Percentiles rank a stretch among this genome's conserved stretches.
These are phyloP conservation scores for Empidonax alnorum DNA, from an alignment of 2,113 vertebrate species.

Conservation along the genomic window DNA sequence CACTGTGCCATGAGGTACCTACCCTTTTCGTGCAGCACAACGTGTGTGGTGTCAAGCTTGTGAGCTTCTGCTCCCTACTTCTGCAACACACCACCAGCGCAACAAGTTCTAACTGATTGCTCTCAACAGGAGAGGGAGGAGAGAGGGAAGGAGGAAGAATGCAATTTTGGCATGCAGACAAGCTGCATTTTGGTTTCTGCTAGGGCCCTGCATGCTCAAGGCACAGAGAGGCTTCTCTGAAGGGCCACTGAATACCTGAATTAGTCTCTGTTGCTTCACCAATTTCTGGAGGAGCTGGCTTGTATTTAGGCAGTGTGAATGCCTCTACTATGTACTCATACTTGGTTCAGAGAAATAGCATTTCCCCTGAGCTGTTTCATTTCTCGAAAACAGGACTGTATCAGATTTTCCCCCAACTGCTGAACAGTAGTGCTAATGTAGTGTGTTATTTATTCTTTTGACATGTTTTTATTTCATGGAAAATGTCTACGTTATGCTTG, in stretches of 20 bases:
- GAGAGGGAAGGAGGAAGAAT: background rate
- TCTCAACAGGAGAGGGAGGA: background rate
- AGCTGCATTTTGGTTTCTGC: rapidly evolving
- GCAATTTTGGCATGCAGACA: background rate
- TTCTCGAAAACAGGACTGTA: background rate
- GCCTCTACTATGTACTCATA: background rate
- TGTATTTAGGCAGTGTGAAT: background rate
- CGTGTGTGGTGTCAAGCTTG: rapidly evolving
- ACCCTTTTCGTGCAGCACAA: rapidly evolving
- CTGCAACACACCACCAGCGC: rapidly evolving
- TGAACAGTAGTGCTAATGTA: slow-evolving; percentile 31
- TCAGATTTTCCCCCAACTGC: slow-evolving; percentile 18
- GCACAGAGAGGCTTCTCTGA: background rate
- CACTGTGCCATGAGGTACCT: background rate
- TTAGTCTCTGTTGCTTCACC: background rate
- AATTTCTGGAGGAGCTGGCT: background rate
- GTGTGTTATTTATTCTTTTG: slow-evolving; percentile 48
- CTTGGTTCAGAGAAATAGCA: slow-evolving; percentile 1
- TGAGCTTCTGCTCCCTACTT: rapidly evolving
- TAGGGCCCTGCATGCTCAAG: rapidly evolving
- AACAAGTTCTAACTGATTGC: rapidly evolving
- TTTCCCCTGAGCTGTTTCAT: background rate
- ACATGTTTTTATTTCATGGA: slow-evolving; percentile 46
- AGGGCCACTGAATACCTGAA: background rate
- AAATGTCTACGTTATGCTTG: background rate